phyloP scores from a whole-genome alignment of 2,888 invertebrate genomes.

The Tetragonula carbonaria region DNA sequence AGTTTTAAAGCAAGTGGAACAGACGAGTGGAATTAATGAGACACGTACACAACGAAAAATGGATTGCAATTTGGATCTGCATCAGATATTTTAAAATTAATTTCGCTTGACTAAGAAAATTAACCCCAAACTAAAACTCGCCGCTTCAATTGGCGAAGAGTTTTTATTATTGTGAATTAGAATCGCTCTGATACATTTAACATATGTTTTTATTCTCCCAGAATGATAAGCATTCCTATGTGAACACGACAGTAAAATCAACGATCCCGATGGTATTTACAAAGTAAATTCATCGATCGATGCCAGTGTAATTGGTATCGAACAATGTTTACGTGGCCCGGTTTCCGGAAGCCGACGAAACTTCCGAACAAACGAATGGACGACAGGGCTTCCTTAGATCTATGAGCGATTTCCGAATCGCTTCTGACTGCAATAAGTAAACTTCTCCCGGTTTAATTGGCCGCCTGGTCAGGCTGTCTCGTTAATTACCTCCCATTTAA shows the following conservation, averaged over 20 bases:
- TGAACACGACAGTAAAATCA: constrained; percentile 51
- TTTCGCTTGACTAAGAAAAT: too few species aligned
- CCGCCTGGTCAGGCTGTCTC: constrained; percentile 64
- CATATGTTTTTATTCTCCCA: not conserved
- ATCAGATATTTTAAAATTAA: too few species aligned
- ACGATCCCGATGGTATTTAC: constrained; percentile 9
- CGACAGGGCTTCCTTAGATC: constrained; percentile 36
- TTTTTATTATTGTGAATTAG: not conserved
- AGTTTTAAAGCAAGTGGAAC: too few species aligned
- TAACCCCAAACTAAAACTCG: too few species aligned
- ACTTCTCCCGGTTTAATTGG: constrained; percentile 68
- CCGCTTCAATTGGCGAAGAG: too few species aligned
- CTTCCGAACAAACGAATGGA: not conserved
- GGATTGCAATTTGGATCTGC: too few species aligned
- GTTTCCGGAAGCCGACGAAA: constrained; percentile 18
- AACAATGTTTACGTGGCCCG: not conserved
- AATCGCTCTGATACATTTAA: not conserved
- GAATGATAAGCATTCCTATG: too few species aligned
- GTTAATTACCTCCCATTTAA: constrained; percentile 74
- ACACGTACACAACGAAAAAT: too few species aligned
- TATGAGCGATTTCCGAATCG: constrained; percentile 62
- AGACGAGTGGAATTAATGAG: too few species aligned
- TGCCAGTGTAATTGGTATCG: constrained; percentile 48
- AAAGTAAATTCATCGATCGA: constrained; percentile 46
- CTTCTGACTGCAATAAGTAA: constrained; percentile 57